phyloP scores from a whole-genome alignment of 37 sponge, comb jelly and placozoan species.

The Chondrilla cf. caribensis region DNA sequence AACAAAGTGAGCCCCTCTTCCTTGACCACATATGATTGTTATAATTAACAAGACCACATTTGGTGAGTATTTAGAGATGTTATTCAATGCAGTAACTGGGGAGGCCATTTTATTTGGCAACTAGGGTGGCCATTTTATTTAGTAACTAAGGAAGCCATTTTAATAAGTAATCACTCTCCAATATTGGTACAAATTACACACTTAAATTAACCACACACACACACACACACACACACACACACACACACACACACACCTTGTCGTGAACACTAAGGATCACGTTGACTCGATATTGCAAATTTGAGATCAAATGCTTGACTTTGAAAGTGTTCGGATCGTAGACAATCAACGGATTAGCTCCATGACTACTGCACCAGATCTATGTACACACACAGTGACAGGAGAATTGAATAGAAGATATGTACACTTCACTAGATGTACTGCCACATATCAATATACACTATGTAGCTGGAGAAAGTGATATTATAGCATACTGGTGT shows the following conservation, averaged over 20 bases:
- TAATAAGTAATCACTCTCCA: too few relatives aligned
- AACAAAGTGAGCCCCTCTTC: not conserved
- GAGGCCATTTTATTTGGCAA: too few relatives aligned
- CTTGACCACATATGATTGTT: not conserved
- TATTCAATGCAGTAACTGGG: too few relatives aligned
- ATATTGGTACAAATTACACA: too few relatives aligned
- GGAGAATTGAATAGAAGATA: not conserved
- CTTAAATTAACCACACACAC: too few relatives aligned
- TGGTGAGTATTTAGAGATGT: too few relatives aligned
- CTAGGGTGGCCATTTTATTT: too few relatives aligned
- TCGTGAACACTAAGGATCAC: slow-evolving; percentile 52
- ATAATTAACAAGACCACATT: too few relatives aligned
- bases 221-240: slow-evolving; percentile 24
- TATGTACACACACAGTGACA: not conserved
- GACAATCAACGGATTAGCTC: slow-evolving; percentile 37
- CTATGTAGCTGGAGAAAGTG: too few relatives aligned
- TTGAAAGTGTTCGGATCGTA: slow-evolving; percentile 45
- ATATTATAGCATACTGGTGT: too few relatives aligned
- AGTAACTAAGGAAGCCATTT: too few relatives aligned
- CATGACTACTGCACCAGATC: slow-evolving; percentile 71
- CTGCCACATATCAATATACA: not conserved
- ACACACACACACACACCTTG: slow-evolving; percentile 10
- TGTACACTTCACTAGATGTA: not conserved
- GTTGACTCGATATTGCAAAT: slow-evolving; percentile 46
- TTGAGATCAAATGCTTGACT: slow-evolving; percentile 18